Conservation (phyloP, 2,113 vertebrate species). For the Elgaria multicarinata region DNA sequence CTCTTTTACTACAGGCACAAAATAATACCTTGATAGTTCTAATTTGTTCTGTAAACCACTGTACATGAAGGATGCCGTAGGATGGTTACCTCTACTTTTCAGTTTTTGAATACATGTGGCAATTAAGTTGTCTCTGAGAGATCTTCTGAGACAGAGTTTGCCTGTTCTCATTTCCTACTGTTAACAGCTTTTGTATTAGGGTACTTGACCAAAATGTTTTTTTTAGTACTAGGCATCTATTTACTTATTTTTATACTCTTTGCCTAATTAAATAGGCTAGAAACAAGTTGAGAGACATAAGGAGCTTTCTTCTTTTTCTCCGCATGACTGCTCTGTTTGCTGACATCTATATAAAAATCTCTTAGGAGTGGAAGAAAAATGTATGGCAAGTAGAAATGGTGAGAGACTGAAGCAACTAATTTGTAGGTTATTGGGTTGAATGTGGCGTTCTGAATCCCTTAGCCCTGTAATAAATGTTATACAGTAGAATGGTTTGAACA, state of each 20-base stretch:
- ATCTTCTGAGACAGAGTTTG: not conserved
- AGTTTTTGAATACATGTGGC: not conserved
- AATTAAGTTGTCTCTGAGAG: not conserved
- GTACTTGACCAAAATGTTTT: not conserved
- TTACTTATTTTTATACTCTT: not conserved
- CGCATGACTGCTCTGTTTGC: not conserved
- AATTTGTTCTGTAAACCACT: not conserved
- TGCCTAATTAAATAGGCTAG: not conserved
- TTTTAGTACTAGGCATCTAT: not conserved
- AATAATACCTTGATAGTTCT: not conserved
- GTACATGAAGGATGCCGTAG: not conserved
- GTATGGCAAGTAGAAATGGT: constrained; percentile 7
- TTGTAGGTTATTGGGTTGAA: not conserved
- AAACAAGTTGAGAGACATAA: constrained; percentile 11
- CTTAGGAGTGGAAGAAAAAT: constrained; percentile 20
- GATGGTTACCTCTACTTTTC: not conserved
- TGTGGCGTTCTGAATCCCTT: constrained; percentile 1
- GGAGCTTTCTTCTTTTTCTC: not conserved
- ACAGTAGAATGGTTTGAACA: constrained; percentile 17
- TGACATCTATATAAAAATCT: constrained; percentile 34
- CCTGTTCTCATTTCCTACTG: not conserved
- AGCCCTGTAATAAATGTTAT: constrained; percentile 31
- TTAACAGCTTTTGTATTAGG: not conserved
- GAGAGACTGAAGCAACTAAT: not conserved
- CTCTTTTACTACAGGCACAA: not conserved